phyloP scores from a whole-genome alignment of 2,113 vertebrate species.

The Rhinoderma darwinii region DNA sequence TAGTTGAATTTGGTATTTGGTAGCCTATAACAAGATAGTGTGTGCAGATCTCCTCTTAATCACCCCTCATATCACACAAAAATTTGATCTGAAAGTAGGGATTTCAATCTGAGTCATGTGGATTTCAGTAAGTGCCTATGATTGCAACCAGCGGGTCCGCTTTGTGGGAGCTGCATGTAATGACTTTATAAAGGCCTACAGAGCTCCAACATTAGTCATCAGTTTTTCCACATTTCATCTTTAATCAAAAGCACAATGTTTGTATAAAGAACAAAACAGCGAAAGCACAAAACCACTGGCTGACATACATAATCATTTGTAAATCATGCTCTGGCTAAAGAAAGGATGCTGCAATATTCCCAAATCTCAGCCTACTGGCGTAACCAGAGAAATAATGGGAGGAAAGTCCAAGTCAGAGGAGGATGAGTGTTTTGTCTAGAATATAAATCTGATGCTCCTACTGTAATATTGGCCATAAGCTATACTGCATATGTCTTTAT shows the following conservation, averaged over 20 bases:
- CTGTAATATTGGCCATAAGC: not conserved
- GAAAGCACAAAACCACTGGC: not conserved
- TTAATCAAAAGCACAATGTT: not conserved
- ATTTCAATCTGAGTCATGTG: constrained; percentile 10
- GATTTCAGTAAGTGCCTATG: constrained; percentile 25
- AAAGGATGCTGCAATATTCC: not conserved
- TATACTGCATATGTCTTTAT: not conserved
- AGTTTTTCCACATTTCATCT: not conserved
- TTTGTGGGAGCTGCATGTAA: not conserved
- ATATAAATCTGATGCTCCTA: not conserved
- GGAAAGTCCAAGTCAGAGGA: not conserved
- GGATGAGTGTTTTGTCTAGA: too few species aligned
- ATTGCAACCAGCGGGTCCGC: constrained; percentile 24
- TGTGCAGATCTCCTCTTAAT: not conserved
- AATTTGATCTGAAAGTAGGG: not conserved
- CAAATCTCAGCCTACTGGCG: not conserved
- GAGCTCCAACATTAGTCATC: not conserved
- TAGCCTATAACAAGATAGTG: not conserved
- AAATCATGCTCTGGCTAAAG: not conserved
- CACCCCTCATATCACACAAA: not conserved
- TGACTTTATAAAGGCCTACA: not conserved
- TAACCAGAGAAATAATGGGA: not conserved
- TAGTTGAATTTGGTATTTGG: not conserved
- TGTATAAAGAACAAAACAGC: not conserved
- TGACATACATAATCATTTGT: not conserved